Base-by-base conservation (phyloP, 2,888 invertebrate genomes). In the Tillus elongatus region DNA sequence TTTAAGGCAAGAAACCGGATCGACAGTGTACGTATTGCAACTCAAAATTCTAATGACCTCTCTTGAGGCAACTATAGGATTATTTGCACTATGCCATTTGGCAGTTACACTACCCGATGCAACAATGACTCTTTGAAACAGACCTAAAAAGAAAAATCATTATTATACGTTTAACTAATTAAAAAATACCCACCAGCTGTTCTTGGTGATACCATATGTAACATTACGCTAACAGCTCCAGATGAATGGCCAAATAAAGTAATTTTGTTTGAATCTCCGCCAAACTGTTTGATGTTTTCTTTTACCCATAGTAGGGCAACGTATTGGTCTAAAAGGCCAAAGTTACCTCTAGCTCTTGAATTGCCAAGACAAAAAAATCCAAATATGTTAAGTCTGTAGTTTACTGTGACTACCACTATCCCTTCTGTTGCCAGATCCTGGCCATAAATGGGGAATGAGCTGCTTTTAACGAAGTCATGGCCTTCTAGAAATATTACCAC, bases 261-360 rank as follows among this genome's bases (percentile, higher is more conserved):
- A n/a, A 90, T 74, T 44, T 77, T 72, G 29, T 75, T 71, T 0
- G 81, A 76, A 63, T 90, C 82, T 3, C 91, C 91, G 13, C 87
- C 85, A 58, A 92, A 90, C 30, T 74, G 71, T 29, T 69, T 69
- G 35, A 89, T 84, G 59, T 90, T 83, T 50, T 82, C 77, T 42
- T 77, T 73, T 2, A 84, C 70, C 86, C 86, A 85, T 30, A 78
- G 55, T 38, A 93, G 64, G 1, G 85, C 88, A 60, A 88, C 66
- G 52, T 82, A 78, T 57, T 92, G 89, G 63, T 93, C 92, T 49
- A 84, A 75, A 34, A 93, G 64, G 1, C 90, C 91, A 41, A 87
- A 76, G 63, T 93, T 93, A 0, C 92, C 91, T 1, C 84, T 75
- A 2, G 77, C 75, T 45, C 70, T 67, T 28, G 62, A 48, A 4